These are phyloP conservation scores for Brachypodius melanocephalos DNA, from an alignment of 2,113 vertebrate genomes.

Conservation along the genomic window DNA sequence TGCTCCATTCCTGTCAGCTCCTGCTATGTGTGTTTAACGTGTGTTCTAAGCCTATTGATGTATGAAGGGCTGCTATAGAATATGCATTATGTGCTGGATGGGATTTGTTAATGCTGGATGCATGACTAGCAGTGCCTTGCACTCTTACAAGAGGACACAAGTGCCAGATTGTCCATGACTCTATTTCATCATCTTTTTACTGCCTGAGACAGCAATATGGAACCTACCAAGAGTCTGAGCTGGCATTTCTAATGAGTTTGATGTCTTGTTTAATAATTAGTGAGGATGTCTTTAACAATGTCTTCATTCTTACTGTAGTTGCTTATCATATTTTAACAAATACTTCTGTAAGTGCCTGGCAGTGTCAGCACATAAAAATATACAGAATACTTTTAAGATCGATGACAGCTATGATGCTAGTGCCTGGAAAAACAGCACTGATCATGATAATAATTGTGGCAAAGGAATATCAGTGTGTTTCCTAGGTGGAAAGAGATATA, in stretches of 20 bases:
- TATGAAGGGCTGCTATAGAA: neutral
- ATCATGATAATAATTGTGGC: neutral
- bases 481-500: neutral
- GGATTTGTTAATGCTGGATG: neutral
- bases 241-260: neutral
- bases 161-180: neutral
- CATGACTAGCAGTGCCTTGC: neutral
- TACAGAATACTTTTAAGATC: neutral
- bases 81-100: neutral
- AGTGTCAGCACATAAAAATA: neutral
- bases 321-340: neutral
- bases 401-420: neutral
- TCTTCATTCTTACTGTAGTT: neutral
- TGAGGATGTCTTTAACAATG: neutral
- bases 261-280: neutral
- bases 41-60: neutral
- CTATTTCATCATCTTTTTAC: neutral
- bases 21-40: neutral
- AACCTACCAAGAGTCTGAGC: neutral
- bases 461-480: neutral
- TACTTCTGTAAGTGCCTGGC: neutral
- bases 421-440: neutral
- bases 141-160: neutral
- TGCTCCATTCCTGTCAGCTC: neutral
- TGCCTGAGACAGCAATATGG: neutral